A percentile compares a stretch with the other conserved stretches of the same genome.
Evolutionary conservation across 1,140 invertebrate genomes (phyloP).

Genomic region (Drosophila biarmipes): DNA sequence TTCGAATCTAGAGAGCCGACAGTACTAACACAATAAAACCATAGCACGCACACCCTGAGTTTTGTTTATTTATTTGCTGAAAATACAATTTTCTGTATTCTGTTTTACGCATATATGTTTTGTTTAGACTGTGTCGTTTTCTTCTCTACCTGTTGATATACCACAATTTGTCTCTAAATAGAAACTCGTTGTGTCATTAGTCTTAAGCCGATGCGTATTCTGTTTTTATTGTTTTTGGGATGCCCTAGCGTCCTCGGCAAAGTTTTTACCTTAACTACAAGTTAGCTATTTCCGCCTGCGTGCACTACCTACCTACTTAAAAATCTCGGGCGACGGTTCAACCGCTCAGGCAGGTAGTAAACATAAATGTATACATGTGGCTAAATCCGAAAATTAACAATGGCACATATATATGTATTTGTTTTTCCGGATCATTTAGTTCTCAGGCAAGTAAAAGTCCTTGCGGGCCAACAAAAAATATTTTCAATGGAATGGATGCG

Average conservation of each 20-base stretch:
- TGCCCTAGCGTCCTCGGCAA: conserved; percentile 17
- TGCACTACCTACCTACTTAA: conserved; percentile 33
- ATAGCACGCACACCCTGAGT: conserved; percentile 23
- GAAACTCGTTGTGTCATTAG: conserved; percentile 80
- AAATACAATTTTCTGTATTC: conserved; percentile 68
- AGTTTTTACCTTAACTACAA: conserved; percentile 73
- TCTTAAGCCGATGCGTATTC: conserved; percentile 44
- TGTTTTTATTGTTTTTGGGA: conserved; percentile 30
- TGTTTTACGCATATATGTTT: conserved; percentile 51
- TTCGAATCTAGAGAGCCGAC: conserved; percentile 14
- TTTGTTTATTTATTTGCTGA: conserved; percentile 64
- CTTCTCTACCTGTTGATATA: conserved; percentile 77
- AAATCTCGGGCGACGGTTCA: conserved; percentile 1
- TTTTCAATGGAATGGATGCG: background rate
- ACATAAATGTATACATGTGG: background rate
- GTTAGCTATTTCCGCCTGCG: conserved; percentile 58
- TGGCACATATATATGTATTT: background rate
- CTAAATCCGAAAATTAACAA: conserved; percentile 11
- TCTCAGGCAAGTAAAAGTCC: conserved; percentile 1
- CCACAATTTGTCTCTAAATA: conserved; percentile 76
- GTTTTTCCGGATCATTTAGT: conserved; percentile 1
- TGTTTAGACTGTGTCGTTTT: conserved; percentile 44
- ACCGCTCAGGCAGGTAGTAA: conserved; percentile 19
- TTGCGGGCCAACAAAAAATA: background rate
- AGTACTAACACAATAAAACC: conserved; percentile 17